These are phyloP conservation scores for Ephialtes manifestator DNA, from an alignment of 2,888 invertebrate genomes.

Conservation along the genomic window DNA sequence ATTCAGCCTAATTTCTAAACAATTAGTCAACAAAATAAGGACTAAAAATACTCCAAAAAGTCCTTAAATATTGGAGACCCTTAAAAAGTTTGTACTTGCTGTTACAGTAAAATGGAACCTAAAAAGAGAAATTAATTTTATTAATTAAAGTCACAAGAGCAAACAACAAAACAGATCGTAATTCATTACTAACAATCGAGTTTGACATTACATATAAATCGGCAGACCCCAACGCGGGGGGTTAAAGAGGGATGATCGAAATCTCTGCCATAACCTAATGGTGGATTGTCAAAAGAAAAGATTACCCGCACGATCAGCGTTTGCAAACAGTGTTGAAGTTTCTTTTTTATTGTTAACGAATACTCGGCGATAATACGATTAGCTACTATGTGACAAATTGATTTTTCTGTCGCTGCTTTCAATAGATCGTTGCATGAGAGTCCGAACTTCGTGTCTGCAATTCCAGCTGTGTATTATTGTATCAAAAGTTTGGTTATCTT, in stretches of 20 bases:
- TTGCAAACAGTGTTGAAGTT: background rate
- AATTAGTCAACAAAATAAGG: no score
- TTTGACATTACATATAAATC: no score
- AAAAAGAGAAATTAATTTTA: background rate
- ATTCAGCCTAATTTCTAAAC: no score
- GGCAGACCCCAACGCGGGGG: no score
- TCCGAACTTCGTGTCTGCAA: background rate
- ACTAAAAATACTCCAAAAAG: background rate
- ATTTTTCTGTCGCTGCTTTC: conserved; percentile 1
- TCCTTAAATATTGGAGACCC: background rate
- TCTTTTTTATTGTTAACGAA: background rate
- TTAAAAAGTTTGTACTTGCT: background rate
- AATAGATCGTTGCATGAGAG: background rate
- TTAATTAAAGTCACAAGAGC: background rate
- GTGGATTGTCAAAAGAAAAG: conserved; percentile 13
- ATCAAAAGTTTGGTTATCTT: conserved; percentile 43
- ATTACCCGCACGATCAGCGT: background rate
- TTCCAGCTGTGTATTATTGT: background rate
- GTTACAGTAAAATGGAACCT: background rate
- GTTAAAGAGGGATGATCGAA: background rate
- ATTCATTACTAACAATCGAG: background rate
- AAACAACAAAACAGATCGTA: background rate
- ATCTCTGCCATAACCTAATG: conserved; percentile 30
- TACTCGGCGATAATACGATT: background rate
- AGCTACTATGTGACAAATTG: background rate